Conservation (phyloP, 1,140 invertebrate genomes). For the Papilio polytes region DNA sequence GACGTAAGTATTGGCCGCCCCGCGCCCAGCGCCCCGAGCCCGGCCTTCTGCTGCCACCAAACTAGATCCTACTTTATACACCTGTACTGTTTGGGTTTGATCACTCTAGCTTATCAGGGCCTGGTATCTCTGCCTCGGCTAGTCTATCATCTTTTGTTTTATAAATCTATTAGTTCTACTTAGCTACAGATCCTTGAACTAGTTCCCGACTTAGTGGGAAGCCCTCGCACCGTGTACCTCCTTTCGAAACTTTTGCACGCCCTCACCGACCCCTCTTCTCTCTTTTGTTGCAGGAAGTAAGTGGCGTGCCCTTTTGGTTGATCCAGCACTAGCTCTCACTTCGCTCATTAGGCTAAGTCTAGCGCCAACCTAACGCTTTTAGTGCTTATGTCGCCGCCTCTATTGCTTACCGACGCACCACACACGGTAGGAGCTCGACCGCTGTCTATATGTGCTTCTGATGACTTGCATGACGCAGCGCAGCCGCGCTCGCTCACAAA, state of each 20-base stretch:
- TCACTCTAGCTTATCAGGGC: constrained; percentile 70
- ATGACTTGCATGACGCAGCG: constrained; percentile 34
- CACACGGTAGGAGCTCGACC: constrained; percentile 55
- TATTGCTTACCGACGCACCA: constrained; percentile 68
- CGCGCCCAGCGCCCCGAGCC: constrained; percentile 29
- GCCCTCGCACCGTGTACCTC: constrained; percentile 37
- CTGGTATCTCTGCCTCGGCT: constrained; percentile 69
- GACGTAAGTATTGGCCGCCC: constrained; percentile 85
- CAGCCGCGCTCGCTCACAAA: constrained; percentile 6
- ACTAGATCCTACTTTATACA: constrained; percentile 60
- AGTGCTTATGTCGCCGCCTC: constrained; percentile 68
- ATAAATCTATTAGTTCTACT: constrained; percentile 51
- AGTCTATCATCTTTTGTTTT: constrained; percentile 62
- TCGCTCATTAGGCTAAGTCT: constrained; percentile 77
- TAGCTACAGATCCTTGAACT: constrained; percentile 32
- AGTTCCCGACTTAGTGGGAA: neutral
- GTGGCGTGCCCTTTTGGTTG: constrained; percentile 81
- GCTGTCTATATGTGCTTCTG: constrained; percentile 49
- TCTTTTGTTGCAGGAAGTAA: constrained; percentile 86
- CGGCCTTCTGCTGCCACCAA: constrained; percentile 39
- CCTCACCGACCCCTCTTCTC: constrained; percentile 77
- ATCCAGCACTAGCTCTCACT: constrained; percentile 75
- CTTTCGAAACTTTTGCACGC: constrained; percentile 71
- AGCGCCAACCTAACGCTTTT: constrained; percentile 71
- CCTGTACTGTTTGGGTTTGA: constrained; percentile 64